A percentile compares a stretch with the other conserved stretches of the same genome.
Evolutionary conservation across 2,113 vertebrate species (phyloP).

Genomic region (Chascanopsetta lugubris): DNA sequence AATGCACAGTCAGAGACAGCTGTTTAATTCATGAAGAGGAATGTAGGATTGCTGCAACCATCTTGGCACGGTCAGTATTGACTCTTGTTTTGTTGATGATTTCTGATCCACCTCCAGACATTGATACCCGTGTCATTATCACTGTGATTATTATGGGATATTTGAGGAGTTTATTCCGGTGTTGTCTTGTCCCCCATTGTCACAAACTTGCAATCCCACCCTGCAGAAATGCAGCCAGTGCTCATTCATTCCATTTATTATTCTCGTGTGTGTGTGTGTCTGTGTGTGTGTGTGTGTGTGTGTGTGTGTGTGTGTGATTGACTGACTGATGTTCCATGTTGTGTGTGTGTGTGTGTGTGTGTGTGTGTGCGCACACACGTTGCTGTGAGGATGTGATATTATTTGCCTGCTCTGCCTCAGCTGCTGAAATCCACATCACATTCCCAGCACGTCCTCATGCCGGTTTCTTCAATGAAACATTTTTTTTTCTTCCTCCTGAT

Average conservation of each 20-base stretch:
- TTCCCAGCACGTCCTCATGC: constrained; percentile 85
- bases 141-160: constrained; percentile 3
- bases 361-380: too few species aligned
- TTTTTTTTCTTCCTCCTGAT: too few species aligned
- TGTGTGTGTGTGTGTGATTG: too few species aligned
- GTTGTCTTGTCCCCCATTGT: constrained; percentile 8
- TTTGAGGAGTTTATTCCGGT: constrained; percentile 6
- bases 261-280: neutral
- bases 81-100: constrained; percentile 3
- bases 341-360: too few species aligned
- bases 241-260: neutral
- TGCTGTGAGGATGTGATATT: constrained; percentile 33
- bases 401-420: constrained; percentile 16
- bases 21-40: constrained; percentile 51
- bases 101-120: too few species aligned
- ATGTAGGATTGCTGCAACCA: constrained; percentile 34
- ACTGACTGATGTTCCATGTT: too few species aligned
- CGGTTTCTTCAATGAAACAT: constrained; percentile 80
- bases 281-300: too few species aligned
- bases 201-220: constrained; percentile 38
- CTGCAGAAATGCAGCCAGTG: neutral
- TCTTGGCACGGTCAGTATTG: neutral
- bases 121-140: neutral
- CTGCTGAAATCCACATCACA: constrained; percentile 53
- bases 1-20: constrained; percentile 43